Evolutionary conservation across 1,140 invertebrate genomes (phyloP), one percentile per base, ranked within the genome.

Genomic region (Drosophila nigrodunni): DNA sequence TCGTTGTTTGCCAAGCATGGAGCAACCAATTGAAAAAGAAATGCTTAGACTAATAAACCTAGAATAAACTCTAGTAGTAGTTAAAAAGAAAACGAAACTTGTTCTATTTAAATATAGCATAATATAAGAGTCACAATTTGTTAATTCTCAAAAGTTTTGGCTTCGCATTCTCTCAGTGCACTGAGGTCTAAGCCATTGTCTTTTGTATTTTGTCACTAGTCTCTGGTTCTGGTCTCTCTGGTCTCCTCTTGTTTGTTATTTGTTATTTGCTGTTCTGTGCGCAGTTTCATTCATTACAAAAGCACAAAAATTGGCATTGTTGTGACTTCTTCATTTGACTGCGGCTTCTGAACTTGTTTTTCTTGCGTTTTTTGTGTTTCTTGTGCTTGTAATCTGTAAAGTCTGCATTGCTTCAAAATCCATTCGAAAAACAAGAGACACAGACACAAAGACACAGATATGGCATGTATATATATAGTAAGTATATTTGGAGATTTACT

Each of bases 401-500:
- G 82, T 87, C 82, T 88, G 83, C 82, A 87, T 87, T 87, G 86
- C 82, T 77, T 88, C 79, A 82, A 69, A 83, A 79, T 82, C 82
- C 75, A 64, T 75, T 64, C 66, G 70, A 71, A 82, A 70, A 9
- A 37, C 25, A 55, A 21, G 39, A 15, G 18, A 55, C 43, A 58
- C 15, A 66, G 9, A 52, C 10, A 15, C 49, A 50, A 7, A 41
- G 18, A 41, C 13, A 49, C 7, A 74, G 35, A 50, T 30, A 70
- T 7, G 25, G 25, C 25, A 50, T 9, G 59, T 21, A 77, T 60
- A 62, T 49, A 73, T 10, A 35, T 30, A 34, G 2, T 4, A 11
- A 13, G 8, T 52, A 35, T 52, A 54, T 54, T 7, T 7, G 8
- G 8, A 37, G 30, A 54, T 35, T 15, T 54, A 7, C 50, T 37